Conservation (phyloP, 2,113 vertebrate genomes). For the Cyprichromis sp. region DNA sequence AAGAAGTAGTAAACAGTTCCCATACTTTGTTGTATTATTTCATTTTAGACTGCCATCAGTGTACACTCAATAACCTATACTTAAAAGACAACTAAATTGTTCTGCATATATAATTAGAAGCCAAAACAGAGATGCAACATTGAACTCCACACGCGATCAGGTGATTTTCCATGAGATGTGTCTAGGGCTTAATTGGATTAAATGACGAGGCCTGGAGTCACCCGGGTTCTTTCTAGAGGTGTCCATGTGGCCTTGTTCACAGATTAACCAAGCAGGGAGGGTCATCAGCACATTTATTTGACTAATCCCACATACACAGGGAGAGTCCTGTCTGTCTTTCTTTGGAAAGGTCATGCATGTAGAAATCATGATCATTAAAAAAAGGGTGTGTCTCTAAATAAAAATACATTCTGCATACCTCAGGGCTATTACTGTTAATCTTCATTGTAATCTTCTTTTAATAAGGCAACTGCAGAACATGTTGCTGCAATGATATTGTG, state of each 20-base stretch:
- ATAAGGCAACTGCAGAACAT: not conserved
- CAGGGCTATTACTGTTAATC: not conserved
- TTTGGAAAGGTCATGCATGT: not conserved
- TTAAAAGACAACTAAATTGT: not conserved
- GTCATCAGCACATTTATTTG: not conserved
- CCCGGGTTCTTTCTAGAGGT: not conserved
- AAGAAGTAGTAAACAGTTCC: not conserved
- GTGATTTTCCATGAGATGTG: not conserved
- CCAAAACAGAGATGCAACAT: not conserved
- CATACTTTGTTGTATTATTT: not conserved
- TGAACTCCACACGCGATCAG: not conserved
- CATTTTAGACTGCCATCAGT: not conserved
- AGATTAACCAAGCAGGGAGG: not conserved
- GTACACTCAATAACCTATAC: not conserved
- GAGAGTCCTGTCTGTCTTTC: not conserved
- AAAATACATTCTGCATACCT: not conserved
- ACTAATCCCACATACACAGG: not conserved
- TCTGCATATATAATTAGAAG: not conserved
- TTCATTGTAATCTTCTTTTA: not conserved
- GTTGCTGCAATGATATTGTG: not conserved
- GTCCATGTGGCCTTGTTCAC: not conserved
- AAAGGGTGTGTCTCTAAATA: not conserved
- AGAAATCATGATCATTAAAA: not conserved
- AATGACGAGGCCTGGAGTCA: not conserved
- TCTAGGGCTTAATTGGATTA: not conserved